A percentile compares a stretch with the other conserved stretches of the same genome.
Evolutionary conservation across 2,888 invertebrate species (phyloP).

Genomic region (Troides helena): DNA sequence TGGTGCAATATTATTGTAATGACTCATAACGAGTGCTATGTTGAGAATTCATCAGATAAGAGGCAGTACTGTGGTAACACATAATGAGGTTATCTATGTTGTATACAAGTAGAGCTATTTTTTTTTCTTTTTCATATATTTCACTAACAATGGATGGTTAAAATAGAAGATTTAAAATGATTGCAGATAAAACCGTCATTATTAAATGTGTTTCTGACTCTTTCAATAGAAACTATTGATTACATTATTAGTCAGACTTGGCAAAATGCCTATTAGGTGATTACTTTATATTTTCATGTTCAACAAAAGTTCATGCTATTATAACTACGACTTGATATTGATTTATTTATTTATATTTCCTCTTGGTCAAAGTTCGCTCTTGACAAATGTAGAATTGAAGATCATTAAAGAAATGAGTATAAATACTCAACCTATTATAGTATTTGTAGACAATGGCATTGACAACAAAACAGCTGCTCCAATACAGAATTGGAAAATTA

Average conservation of each 20-base stretch:
- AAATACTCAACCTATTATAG: no score
- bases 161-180: not conserved
- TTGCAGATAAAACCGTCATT: not conserved
- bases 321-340: no score
- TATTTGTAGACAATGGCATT: no score
- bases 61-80: not conserved
- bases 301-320: no score
- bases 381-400: no score
- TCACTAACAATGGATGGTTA: not conserved
- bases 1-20: not conserved
- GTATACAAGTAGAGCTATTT: not conserved
- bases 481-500: no score
- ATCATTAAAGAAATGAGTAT: no score
- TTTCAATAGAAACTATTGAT: not conserved
- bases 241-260: not conserved
- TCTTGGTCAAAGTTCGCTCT: no score
- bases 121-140: not conserved
- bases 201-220: not conserved
- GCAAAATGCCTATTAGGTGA: not conserved
- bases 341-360: no score
- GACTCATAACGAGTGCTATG: conserved; percentile 1
- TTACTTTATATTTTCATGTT: conserved; percentile 1
- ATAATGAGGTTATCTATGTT: conserved; percentile 3
- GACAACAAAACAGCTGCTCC: no score
- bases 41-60: conserved; percentile 5